Evolutionary conservation across 2,113 vertebrate species (phyloP).

Genomic region (Hydrolagus affinis): DNA sequence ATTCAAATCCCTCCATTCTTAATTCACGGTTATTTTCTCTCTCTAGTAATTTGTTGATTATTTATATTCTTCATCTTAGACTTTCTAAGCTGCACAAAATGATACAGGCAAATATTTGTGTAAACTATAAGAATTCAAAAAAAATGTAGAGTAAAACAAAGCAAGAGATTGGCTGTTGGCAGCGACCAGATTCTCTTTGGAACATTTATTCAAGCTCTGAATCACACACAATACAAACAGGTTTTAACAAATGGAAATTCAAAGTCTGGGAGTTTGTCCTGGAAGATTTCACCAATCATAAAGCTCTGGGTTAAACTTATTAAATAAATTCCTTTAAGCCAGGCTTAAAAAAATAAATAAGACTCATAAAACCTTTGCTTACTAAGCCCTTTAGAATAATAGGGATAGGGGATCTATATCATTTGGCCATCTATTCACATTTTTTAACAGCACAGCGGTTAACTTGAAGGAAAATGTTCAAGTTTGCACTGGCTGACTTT

Average conservation of each 20-base stretch:
- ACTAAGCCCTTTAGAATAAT: slow-evolving; percentile 23
- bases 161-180: not conserved
- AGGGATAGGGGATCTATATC: not conserved
- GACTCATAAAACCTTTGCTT: not conserved
- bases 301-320: slow-evolving; percentile 42
- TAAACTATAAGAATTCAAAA: slow-evolving; percentile 15
- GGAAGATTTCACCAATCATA: slow-evolving; percentile 34
- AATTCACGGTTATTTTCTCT: not conserved
- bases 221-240: slow-evolving; percentile 4
- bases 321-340: slow-evolving; percentile 47
- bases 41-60: not conserved
- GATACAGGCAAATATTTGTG: not conserved
- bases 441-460: not conserved
- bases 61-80: not conserved
- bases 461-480: not conserved
- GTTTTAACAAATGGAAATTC: slow-evolving; percentile 26
- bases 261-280: not conserved
- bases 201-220: not conserved
- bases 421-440: not conserved
- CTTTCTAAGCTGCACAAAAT: not conserved
- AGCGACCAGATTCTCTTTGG: not conserved
- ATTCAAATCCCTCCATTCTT: slow-evolving; percentile 8
- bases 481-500: slow-evolving; percentile 12
- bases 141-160: not conserved
- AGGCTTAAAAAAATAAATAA: slow-evolving; percentile 16